A percentile compares a stretch with the other conserved stretches of the same genome.
Conservation (phyloP, 2,797 vertebrate species). For the Chloroceryle inda region DNA sequence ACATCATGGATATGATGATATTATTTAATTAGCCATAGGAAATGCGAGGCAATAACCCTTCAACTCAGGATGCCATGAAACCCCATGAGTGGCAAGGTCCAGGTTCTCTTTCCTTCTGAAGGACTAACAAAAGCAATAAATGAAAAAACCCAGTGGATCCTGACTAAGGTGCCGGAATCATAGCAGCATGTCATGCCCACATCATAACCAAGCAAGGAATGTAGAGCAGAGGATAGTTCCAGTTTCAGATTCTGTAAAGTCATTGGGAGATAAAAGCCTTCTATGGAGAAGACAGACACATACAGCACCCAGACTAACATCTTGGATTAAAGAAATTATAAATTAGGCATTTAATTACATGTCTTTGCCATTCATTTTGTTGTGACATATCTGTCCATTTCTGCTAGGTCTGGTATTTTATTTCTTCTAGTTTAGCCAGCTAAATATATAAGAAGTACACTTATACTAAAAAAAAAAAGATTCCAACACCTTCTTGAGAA, state of each 20-base stretch:
- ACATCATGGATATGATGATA: too few relatives aligned
- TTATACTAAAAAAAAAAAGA: neutral
- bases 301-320: too few relatives aligned
- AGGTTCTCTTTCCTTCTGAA: neutral
- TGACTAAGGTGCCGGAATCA: neutral
- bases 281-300: neutral
- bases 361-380: neutral
- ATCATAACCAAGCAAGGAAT: neutral
- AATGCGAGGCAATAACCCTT: neutral
- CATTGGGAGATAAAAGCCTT: neutral
- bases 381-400: neutral
- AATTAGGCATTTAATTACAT: neutral
- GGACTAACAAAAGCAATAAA: neutral
- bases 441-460: neutral
- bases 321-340: neutral
- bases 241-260: neutral
- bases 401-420: neutral
- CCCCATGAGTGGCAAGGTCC: fast-evolving
- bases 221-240: neutral
- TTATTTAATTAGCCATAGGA: too few relatives aligned
- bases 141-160: neutral
- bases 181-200: fast-evolving
- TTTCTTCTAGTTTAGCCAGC: neutral
- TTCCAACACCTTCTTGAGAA: neutral
- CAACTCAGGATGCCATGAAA: neutral